A percentile compares a stretch with the other conserved stretches of the same genome.
phyloP scores from a whole-genome alignment of 2,888 invertebrate genomes.

The Melanchra persicariae region DNA sequence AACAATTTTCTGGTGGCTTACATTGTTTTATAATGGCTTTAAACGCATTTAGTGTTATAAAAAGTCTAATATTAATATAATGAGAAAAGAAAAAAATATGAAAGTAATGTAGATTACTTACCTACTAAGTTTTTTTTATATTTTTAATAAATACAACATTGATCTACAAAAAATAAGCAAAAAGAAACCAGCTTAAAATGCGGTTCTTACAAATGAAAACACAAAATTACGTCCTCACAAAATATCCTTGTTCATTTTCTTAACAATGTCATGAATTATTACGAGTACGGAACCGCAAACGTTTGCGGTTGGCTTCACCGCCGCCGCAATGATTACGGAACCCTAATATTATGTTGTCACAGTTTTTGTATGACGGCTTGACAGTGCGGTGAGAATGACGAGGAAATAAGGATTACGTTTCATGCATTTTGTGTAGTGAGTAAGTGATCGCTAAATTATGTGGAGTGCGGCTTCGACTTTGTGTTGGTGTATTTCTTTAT shows the following conservation, averaged over 20 bases:
- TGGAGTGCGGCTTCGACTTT: not conserved
- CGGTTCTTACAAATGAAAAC: slow-evolving; percentile 2
- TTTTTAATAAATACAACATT: not conserved
- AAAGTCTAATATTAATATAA: no score
- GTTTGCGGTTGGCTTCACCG: slow-evolving; percentile 54
- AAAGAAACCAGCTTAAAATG: not conserved
- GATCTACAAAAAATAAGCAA: not conserved
- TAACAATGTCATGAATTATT: slow-evolving; percentile 60
- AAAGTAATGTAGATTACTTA: no score
- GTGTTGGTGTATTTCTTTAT: not conserved
- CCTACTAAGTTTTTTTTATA: no score
- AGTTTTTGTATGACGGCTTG: slow-evolving; percentile 25
- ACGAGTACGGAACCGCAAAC: slow-evolving; percentile 53
- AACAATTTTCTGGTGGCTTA: not conserved
- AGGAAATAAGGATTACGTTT: slow-evolving; percentile 7
- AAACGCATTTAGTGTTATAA: no score
- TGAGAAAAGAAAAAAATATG: no score
- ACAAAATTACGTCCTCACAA: slow-evolving; percentile 9
- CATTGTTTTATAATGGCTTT: no score
- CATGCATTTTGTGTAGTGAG: not conserved
- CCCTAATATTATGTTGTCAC: slow-evolving; percentile 57
- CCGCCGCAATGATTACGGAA: slow-evolving; percentile 41
- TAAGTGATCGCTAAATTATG: not conserved
- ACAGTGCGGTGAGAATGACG: slow-evolving; percentile 32
- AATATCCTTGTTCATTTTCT: slow-evolving; percentile 44